These are phyloP conservation scores for Rhimphoctona megacephalus DNA, from an alignment of 2,888 invertebrate genomes.

Conservation along the genomic window DNA sequence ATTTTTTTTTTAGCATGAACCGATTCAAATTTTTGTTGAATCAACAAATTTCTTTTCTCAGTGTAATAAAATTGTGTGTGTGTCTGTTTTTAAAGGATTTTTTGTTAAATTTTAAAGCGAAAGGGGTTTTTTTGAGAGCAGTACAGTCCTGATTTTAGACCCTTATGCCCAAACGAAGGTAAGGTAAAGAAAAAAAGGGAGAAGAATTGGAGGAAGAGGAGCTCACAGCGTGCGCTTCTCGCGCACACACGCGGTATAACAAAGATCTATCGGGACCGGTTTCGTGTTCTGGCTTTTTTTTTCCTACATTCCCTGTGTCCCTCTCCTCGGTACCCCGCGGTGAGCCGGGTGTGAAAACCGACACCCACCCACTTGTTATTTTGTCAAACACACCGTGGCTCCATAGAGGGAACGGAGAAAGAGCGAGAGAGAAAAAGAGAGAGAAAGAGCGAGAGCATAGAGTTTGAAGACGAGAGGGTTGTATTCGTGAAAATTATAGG, in stretches of 20 bases:
- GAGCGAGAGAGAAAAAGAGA: constrained; percentile 12
- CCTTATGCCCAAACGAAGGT: constrained; percentile 47
- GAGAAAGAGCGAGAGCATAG: constrained; percentile 28
- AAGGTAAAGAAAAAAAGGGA: constrained; percentile 44
- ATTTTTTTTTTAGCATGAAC: too few relatives aligned
- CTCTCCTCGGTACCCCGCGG: constrained; percentile 78
- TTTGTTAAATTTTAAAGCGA: background rate
- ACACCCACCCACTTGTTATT: constrained; percentile 85
- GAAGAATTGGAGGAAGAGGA: constrained; percentile 47
- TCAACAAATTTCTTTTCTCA: too few relatives aligned
- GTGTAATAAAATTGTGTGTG: background rate
- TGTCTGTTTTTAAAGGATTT: background rate
- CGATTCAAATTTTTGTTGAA: too few relatives aligned
- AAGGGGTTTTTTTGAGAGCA: constrained; percentile 34
- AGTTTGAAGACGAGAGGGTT: constrained; percentile 51
- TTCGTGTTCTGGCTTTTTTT: constrained; percentile 77
- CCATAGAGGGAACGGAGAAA: constrained; percentile 17
- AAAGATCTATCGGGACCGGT: constrained; percentile 84
- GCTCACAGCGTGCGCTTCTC: constrained; percentile 65
- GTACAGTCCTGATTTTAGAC: constrained; percentile 59
- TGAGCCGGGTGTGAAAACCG: constrained; percentile 84
- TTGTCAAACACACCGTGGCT: constrained; percentile 80
- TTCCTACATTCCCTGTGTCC: constrained; percentile 79
- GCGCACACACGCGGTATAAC: constrained; percentile 74
- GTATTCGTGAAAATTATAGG: constrained; percentile 79